phyloP scores from a whole-genome alignment of 2,888 invertebrate genomes.

The Auanema freiburgensis region DNA sequence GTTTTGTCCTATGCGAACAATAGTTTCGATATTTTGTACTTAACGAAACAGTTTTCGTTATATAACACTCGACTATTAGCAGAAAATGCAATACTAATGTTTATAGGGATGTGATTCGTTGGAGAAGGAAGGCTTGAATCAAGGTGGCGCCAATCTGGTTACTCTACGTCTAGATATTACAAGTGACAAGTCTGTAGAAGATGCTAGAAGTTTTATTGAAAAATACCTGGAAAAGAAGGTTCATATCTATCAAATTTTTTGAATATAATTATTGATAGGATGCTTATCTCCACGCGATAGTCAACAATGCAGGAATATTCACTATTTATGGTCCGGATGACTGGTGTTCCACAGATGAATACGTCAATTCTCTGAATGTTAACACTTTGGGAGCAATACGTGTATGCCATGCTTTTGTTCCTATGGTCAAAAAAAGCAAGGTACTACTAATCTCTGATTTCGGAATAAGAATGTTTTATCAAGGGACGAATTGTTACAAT shows the following conservation, averaged over 20 bases:
- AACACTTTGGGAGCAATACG: constrained; percentile 76
- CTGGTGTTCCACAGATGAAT: constrained; percentile 82
- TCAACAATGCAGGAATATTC: constrained; percentile 89
- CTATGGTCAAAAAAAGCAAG: constrained; percentile 53
- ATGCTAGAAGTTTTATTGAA: constrained; percentile 74
- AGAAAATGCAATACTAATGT: not conserved
- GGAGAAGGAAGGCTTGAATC: constrained; percentile 14
- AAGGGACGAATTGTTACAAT: constrained; percentile 66
- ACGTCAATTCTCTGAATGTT: constrained; percentile 73
- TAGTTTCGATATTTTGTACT: too few relatives aligned
- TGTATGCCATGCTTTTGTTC: constrained; percentile 54
- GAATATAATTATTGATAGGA: constrained; percentile 68
- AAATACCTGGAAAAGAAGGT: constrained; percentile 34
- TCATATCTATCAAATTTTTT: constrained; percentile 68
- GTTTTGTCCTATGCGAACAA: too few relatives aligned
- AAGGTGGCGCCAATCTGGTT: constrained; percentile 65
- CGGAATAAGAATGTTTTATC: not conserved
- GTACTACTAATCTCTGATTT: constrained; percentile 10
- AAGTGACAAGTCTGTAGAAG: constrained; percentile 73
- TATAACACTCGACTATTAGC: not conserved
- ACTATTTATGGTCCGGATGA: constrained; percentile 83
- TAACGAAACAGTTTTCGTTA: too few relatives aligned
- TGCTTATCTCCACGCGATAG: constrained; percentile 87
- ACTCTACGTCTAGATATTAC: constrained; percentile 72
- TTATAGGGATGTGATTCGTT: constrained; percentile 33